A percentile compares a stretch with the other conserved stretches of the same genome.
These are phyloP conservation scores for Rhynchotus rufescens DNA, from an alignment of 2,797 vertebrate species.

Conservation along the genomic window DNA sequence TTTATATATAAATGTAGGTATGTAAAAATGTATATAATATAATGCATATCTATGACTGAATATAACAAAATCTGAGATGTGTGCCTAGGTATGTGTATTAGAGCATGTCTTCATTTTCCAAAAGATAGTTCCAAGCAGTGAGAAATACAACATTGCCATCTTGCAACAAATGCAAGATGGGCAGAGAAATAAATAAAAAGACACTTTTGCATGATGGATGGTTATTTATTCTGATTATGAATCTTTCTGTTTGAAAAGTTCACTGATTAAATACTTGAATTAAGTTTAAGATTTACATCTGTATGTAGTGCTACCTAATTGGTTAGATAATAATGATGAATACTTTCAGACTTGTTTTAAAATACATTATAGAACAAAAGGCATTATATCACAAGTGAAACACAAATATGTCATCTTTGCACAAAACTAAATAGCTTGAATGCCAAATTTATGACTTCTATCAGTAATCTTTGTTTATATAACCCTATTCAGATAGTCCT, in stretches of 20 bases:
- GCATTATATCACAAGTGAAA: neutral
- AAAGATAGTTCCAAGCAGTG: neutral
- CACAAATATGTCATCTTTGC: neutral
- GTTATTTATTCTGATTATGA: neutral
- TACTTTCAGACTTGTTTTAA: neutral
- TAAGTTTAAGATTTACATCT: neutral
- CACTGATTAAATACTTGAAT: neutral
- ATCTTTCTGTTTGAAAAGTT: neutral
- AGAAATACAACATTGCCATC: neutral
- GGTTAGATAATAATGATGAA: neutral
- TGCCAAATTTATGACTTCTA: neutral
- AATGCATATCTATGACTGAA: neutral
- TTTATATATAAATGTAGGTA: neutral
- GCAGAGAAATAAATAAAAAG: neutral
- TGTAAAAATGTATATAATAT: neutral
- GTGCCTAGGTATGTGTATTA: neutral
- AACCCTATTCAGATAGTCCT: too few relatives aligned
- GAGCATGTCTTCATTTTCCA: neutral
- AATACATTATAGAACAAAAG: neutral
- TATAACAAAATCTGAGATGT: neutral
- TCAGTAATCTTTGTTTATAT: neutral
- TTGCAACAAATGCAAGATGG: neutral
- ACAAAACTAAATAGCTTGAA: neutral
- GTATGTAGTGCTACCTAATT: neutral
- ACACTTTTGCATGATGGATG: neutral